Conservation (phyloP, 2,888 invertebrate species). For the Polydesmus complanatus region DNA sequence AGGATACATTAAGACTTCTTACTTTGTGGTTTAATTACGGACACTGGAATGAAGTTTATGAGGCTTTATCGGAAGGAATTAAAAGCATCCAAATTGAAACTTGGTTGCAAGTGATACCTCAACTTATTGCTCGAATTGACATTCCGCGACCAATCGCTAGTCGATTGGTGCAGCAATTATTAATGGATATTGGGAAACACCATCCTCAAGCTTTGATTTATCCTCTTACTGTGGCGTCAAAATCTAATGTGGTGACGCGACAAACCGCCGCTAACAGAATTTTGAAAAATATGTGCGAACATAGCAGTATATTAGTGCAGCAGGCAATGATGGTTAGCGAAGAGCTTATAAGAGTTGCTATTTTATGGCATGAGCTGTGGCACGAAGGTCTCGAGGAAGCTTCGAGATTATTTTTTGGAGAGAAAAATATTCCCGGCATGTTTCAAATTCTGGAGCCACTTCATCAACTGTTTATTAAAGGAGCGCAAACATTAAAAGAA, state of each 20-base stretch:
- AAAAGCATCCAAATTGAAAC: constrained; percentile 90
- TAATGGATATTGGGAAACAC: constrained; percentile 92
- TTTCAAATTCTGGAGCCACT: constrained; percentile 86
- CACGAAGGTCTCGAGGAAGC: constrained; percentile 91
- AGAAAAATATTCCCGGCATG: constrained; percentile 92
- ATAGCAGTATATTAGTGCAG: constrained; percentile 76
- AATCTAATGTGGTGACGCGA: constrained; percentile 71
- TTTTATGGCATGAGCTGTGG: constrained; percentile 99
- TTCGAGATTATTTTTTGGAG: constrained; percentile 84
- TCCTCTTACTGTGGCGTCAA: constrained; percentile 92
- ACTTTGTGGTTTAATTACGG: constrained; percentile 98
- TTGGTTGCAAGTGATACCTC: constrained; percentile 98
- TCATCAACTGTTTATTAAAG: constrained; percentile 83
- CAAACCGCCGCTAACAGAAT: constrained; percentile 88
- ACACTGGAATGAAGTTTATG: constrained; percentile 81
- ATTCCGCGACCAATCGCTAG: constrained; percentile 78
- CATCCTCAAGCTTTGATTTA: constrained; percentile 95
- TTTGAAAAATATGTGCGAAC: constrained; percentile 86
- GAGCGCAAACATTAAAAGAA: constrained; percentile 91
- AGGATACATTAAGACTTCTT: constrained; percentile 86
- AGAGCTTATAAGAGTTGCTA: constrained; percentile 92
- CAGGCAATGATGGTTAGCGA: constrained; percentile 94
- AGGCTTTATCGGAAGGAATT: constrained; percentile 82
- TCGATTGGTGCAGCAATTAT: constrained; percentile 74
- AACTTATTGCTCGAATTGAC: constrained; percentile 94